Base-by-base conservation (phyloP, 2,888 invertebrate genomes). In the Dryocosmus kuriphilus region DNA sequence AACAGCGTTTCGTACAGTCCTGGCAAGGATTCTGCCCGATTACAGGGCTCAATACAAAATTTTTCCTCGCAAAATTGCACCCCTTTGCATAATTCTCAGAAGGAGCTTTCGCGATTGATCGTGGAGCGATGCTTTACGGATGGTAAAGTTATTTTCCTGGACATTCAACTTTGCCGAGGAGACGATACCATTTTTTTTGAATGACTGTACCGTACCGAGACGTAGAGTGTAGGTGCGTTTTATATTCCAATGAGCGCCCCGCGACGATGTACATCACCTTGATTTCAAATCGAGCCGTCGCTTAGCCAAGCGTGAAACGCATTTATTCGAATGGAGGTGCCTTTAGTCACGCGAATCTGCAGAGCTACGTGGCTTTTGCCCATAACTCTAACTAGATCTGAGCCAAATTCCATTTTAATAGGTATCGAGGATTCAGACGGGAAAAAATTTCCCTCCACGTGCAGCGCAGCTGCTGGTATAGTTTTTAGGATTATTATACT, bases 261-360 rank as follows among this genome's bases (percentile, higher is more conserved):
- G 82, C 81, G 80, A 82, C 81, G 75, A 77, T 83, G 86, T 89
- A 88, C 89, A 89, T 89, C 89, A 90, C 86, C 86, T 88, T 85
- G 89, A 89, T 90, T 90, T 88, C 86, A 88, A 89, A 90, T 90
- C 88, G 89, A 88, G 87, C 88, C 88, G 89, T 89, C 89, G 90
- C 89, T 90, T 90, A 90, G 88, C 88, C 88, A 85, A 89, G 88
- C 90, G 88, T 89, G 89, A 90, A 91, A 88, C 90, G 87, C 89
- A 89, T 90, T 90, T 89, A 89, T 88, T 88, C 87, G 86, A 88
- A 90, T 76, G 80, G 77, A 79, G 87, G 84, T 84, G 77, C 84
- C 83, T 83, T 88, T 86, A 87, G 85, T 86, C 86, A 85, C 85
- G 86, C 87, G 86, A 86, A 82, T 83, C 84, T 81, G 75, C 74